Percentiles rank a stretch among this genome's conserved stretches.
phyloP scores from a whole-genome alignment of 2,113 vertebrate genomes.

The Clupea harengus region DNA sequence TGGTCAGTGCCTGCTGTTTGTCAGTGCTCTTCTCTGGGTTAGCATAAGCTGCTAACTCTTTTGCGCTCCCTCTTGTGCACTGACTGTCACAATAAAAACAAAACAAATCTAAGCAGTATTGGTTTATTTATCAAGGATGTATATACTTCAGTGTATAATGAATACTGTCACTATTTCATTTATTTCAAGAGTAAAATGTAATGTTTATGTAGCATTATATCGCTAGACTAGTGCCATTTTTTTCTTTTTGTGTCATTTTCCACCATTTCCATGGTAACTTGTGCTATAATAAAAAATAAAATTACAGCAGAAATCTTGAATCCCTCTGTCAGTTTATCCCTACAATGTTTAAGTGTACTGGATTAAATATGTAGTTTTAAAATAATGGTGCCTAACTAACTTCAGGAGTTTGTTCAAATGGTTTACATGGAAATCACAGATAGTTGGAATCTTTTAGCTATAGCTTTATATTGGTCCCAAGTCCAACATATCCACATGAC shows the following conservation, averaged over 20 bases:
- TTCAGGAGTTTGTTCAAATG: too few relatives aligned
- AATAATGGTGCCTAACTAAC: too few relatives aligned
- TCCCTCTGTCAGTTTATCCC: too few relatives aligned
- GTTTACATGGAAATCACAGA: too few relatives aligned
- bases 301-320: constrained; percentile 46
- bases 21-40: constrained; percentile 16
- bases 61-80: constrained; percentile 43
- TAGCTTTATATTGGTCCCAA: too few relatives aligned
- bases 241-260: constrained; percentile 59
- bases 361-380: too few relatives aligned
- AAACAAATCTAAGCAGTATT: constrained; percentile 77
- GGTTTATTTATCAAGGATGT: constrained; percentile 95
- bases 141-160: constrained; percentile 89
- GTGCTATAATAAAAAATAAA: constrained; percentile 69
- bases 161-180: constrained; percentile 68
- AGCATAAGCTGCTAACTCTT: neutral
- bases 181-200: constrained; percentile 36
- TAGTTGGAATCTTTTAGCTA: too few relatives aligned
- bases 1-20: neutral
- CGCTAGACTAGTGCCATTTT: constrained; percentile 59
- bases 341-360: too few relatives aligned
- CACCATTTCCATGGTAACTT: constrained; percentile 68
- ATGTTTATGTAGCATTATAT: constrained; percentile 66
- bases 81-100: constrained; percentile 48
- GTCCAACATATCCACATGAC: too few relatives aligned